Evolutionary conservation across 35 echinoderm and acorn worm species (phyloP), one percentile per base, ranked within the genome.

Genomic region (Patiria miniata): DNA sequence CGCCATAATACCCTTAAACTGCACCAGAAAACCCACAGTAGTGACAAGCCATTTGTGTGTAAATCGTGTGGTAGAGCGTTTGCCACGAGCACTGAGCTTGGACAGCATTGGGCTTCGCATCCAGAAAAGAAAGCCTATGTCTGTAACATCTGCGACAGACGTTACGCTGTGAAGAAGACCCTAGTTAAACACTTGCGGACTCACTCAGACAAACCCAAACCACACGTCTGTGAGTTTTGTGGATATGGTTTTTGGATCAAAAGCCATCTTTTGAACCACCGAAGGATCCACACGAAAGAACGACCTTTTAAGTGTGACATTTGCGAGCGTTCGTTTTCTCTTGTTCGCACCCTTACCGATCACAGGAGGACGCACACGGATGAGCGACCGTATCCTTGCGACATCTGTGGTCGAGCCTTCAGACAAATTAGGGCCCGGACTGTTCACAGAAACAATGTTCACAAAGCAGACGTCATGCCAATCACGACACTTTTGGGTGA

Each of bases 291-390:
- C 36, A 56, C 86, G 37, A 78, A 78, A 28, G 86, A 87, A 56
- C 38, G 76, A 50, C 86, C 76, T 0, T 87, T 77, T 39, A 30
- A 39, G 29, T 87, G 86, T 54, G 73, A 79, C 14, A 79, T 87
- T 16, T 87, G 86, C 21, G 18, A 42, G n/a, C 47, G 77, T 3
- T 32, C 69, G 26, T 87, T 77, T 36, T 8, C 68, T 18, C 51
- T 52, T 29, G 79, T 14, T 2, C 47, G 38, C 29, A 38, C 44
- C 33, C 54, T 87, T 23, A 50, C 29, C 9, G 52, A 42, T 26
- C 86, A 87, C 36, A 59, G 47, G 86, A 16, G 77, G 44, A 78
- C 28, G 18, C 86, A 87, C n/a, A 51, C 76, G 1, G 76, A 78
- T 51, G 86, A 87, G 47, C 79, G 51, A 50, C 86, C 86, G 36